Base-by-base conservation (phyloP, 2,113 vertebrate genomes). In the Ameiurus melas region DNA sequence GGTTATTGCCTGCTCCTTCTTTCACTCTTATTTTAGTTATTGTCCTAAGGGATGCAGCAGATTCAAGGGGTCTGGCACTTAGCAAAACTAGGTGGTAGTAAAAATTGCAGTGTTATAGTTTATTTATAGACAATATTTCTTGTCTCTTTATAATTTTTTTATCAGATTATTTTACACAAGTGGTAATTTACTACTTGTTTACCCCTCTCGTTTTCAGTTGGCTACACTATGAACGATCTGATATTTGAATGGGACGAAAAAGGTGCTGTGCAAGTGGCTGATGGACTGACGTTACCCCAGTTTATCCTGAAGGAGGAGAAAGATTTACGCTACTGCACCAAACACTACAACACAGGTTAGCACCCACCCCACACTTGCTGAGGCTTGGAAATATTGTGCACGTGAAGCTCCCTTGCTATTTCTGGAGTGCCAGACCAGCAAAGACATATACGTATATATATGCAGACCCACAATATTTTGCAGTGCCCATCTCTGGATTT, bases 201-300 rank as follows among this genome's bases (percentile, higher is more conserved):
- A 16, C 4, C n/a, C 17, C 33, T 87, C 86, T 3, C 83, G 77
- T 84, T 86, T 78, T 36, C 19, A 99, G 98, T 99, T 93, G 98
- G 98, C 79, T 99, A 99, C 92, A 99, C 98, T 13, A 99, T 99
- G 98, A 99, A 99, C 4, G 98, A 99, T 91, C 97, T 99, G 89
- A 99, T 99, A 93, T 99, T 99, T 89, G 97, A 99, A 93, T 99
- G 98, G 98, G 98, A 99, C 68, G 97, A 98, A 92, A 97, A 97
- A 87, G 98, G 97, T 89, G 97, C 98, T 0, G 98, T 99, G 90
- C 98, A 99, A 94, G 97, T 99, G 83, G 97, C 97, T 7, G 98
- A 99, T 0, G 98, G 97, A n/a, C 94, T 99, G 91, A 99, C 98
- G 0, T 91, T 99, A 93, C 98, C 98, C 90, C 98, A 99, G 96